Evolutionary conservation across 2,113 vertebrate genomes (phyloP), one percentile per base, ranked within the genome.

Genomic region (Silurus meridionalis): DNA sequence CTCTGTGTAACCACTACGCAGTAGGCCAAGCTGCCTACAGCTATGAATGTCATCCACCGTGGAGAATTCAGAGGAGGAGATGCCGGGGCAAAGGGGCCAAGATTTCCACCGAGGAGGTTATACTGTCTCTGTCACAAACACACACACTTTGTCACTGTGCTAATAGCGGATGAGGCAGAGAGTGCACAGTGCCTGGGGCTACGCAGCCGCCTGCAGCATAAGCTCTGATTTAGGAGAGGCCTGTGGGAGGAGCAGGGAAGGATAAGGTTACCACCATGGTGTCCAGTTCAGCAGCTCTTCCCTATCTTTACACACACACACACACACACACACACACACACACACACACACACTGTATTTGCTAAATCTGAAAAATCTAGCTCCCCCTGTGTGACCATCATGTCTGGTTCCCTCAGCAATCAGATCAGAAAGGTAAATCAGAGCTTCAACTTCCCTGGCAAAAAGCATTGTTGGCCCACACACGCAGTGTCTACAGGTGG

Each of bases 11-110:
- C 28, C 66, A 74, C n/a, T 53, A 72, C 23, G 69, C 66, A 86
- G 79, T 66, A 74, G 79, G 63, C 52, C 83, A 21, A 58, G 74
- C 55, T 46, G 86, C 83, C 88, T 74, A 66, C 74, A 61, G 86
- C 72, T 52, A 87, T 67, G 8, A 37, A 58, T 19, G 80, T 64
- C 79, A 84, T 60, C 52, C 78, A 60, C 85, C 78, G 63, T 83
- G 80, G 71, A 55, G 55, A 82, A 84, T 46, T 69, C 80, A 86
- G 81, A 72, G 89, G 81, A 86, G 77, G 81, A 84, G 80, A 58
- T 10, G 50, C 64, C 78, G 53, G 84, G 53, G 79, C 55, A 53
- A 82, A 69, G 83, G 80, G 64, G 71, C 28, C 69, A 58, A 86
- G 81, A 82, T 78, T 82, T 81, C 48, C 79, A 50, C 72, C 83